A percentile compares a stretch with the other conserved stretches of the same genome.
These are phyloP conservation scores for Calycopis cecrops DNA, from an alignment of 1,140 invertebrate genomes.

Conservation along the genomic window DNA sequence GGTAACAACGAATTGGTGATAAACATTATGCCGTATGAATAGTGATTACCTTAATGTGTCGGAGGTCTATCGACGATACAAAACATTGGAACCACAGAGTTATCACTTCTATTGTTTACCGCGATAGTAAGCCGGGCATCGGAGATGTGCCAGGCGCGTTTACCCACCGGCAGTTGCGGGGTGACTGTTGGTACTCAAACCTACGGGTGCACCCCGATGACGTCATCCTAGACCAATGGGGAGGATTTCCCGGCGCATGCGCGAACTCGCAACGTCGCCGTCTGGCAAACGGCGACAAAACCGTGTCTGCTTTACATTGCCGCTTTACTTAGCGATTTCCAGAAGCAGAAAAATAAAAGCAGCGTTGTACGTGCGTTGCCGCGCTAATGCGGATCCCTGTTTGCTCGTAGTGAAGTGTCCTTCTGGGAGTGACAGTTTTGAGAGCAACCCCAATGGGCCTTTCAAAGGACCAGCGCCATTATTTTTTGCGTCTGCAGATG, in stretches of 20 bases:
- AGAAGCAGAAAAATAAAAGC: constrained; percentile 22
- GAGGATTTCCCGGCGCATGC: constrained; percentile 56
- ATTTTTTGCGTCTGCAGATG: constrained; percentile 59
- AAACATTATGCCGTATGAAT: too few relatives aligned
- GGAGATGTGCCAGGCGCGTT: constrained; percentile 49
- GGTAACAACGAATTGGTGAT: too few relatives aligned
- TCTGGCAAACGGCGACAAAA: constrained; percentile 30
- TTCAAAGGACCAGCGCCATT: constrained; percentile 67
- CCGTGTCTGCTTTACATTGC: constrained; percentile 38
- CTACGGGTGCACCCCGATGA: constrained; percentile 69
- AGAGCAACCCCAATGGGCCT: constrained; percentile 59
- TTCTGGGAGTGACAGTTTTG: constrained; percentile 67
- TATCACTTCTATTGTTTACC: constrained; percentile 38
- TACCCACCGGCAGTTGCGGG: constrained; percentile 49
- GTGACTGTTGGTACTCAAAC: constrained; percentile 68
- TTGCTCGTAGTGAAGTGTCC: constrained; percentile 49
- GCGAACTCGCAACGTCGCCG: constrained; percentile 56
- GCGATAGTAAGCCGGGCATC: constrained; percentile 42
- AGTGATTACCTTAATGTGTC: too few relatives aligned
- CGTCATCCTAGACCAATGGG: constrained; percentile 70
- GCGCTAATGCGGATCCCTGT: constrained; percentile 36
- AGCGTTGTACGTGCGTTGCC: constrained; percentile 30
- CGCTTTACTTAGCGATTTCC: constrained; percentile 35
- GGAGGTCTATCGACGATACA: background rate
- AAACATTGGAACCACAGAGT: constrained; percentile 16